phyloP scores from a whole-genome alignment of 2,888 invertebrate species.

The Parasteatoda lunata region DNA sequence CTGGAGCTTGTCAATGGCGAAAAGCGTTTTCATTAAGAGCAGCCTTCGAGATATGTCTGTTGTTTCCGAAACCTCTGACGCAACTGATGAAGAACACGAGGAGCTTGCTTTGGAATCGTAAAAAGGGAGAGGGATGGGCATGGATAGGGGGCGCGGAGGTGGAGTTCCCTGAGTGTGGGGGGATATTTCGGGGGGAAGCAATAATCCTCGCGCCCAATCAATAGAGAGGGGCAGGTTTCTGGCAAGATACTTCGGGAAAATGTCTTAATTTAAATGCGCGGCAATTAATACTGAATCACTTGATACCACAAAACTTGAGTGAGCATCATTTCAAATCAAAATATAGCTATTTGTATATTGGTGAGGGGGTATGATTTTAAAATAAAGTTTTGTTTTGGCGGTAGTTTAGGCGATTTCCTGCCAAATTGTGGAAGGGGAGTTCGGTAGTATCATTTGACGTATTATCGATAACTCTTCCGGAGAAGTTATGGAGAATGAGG shows the following conservation, averaged over 20 bases:
- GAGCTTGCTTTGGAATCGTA: constrained; percentile 22
- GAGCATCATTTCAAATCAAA: constrained; percentile 19
- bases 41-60: constrained; percentile 4
- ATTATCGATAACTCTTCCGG: constrained; percentile 55
- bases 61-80: constrained; percentile 54
- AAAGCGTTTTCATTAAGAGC: constrained; percentile 16
- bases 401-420: constrained; percentile 30
- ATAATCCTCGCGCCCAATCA: constrained; percentile 68
- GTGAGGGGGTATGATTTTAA: neutral
- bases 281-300: constrained; percentile 69
- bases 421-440: constrained; percentile 43
- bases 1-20: neutral
- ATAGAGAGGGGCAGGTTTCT: constrained; percentile 62
- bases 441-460: constrained; percentile 45
- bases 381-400: constrained; percentile 38
- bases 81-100: constrained; percentile 62
- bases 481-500: constrained; percentile 41
- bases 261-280: constrained; percentile 69
- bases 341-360: constrained; percentile 47
- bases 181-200: constrained; percentile 24
- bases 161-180: constrained; percentile 39
- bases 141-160: constrained; percentile 9
- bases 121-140: constrained; percentile 9
- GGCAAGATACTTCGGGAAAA: constrained; percentile 54
- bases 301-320: constrained; percentile 48